Conservation (phyloP, 2,113 vertebrate species). For the Chauna torquata region DNA sequence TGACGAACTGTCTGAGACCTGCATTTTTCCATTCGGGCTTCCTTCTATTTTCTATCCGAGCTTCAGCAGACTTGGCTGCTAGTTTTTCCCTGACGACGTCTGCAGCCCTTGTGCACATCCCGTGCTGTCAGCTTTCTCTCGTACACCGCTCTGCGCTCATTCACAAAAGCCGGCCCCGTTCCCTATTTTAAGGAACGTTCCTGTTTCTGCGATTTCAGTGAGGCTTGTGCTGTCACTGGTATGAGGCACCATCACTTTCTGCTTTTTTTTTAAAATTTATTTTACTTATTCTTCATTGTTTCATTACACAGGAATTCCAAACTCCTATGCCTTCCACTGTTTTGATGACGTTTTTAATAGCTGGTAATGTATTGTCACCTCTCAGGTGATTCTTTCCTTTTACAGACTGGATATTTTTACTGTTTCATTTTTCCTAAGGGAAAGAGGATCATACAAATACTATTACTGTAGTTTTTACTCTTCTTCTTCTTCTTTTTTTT, state of each 20-base stretch:
- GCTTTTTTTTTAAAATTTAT: background rate
- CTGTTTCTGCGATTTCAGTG: background rate
- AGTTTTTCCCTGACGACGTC: background rate
- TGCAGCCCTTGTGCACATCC: background rate
- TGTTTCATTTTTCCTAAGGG: background rate
- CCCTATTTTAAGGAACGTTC: background rate
- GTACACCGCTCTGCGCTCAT: background rate
- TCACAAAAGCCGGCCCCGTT: background rate
- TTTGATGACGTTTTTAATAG: background rate
- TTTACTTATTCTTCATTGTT: background rate
- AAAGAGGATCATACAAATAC: background rate
- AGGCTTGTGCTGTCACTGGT: background rate
- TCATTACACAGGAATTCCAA: background rate
- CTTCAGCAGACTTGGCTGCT: background rate
- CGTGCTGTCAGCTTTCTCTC: background rate
- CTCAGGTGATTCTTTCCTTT: background rate
- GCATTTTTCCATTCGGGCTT: background rate
- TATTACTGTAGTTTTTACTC: background rate
- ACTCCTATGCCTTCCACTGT: background rate
- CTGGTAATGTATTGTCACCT: background rate
- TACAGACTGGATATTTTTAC: background rate
- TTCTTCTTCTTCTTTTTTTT: too few relatives aligned
- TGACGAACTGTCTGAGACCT: background rate
- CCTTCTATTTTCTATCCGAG: background rate
- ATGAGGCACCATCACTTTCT: background rate